A percentile compares a stretch with the other conserved stretches of the same genome.
These are phyloP conservation scores for Canis aureus DNA, from an alignment of 2,113 vertebrate species.

Conservation along the genomic window DNA sequence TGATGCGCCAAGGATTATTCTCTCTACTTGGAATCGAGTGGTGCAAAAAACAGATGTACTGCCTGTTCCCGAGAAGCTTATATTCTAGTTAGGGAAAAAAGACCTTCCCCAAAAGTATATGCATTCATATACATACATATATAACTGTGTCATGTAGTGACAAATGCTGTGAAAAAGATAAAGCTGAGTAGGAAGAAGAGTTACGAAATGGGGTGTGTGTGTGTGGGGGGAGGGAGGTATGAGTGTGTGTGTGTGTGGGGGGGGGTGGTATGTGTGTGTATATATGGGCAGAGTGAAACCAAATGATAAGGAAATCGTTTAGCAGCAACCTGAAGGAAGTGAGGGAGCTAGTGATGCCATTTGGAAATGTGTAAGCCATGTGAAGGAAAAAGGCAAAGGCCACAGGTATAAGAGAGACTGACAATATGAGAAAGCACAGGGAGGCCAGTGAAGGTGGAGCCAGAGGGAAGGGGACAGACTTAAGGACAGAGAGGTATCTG, in stretches of 20 bases:
- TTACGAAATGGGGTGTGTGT: fast-evolving
- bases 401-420: neutral
- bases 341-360: neutral
- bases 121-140: too few relatives aligned
- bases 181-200: neutral
- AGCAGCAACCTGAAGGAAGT: neutral
- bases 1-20: neutral
- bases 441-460: too few relatives aligned
- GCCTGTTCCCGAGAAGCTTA: neutral
- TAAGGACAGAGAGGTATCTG: neutral
- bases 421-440: neutral
- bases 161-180: neutral
- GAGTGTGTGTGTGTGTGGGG: fast-evolving
- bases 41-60: neutral
- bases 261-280: fast-evolving
- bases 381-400: neutral
- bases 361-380: neutral
- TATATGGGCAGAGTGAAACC: neutral
- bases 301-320: neutral
- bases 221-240: too few relatives aligned
- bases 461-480: neutral
- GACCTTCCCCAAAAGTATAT: fast-evolving
- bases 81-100: neutral
- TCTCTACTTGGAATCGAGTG: neutral
- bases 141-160: neutral